Base-by-base conservation (phyloP, 2,113 vertebrate genomes). In the Thryonomys swinderianus region DNA sequence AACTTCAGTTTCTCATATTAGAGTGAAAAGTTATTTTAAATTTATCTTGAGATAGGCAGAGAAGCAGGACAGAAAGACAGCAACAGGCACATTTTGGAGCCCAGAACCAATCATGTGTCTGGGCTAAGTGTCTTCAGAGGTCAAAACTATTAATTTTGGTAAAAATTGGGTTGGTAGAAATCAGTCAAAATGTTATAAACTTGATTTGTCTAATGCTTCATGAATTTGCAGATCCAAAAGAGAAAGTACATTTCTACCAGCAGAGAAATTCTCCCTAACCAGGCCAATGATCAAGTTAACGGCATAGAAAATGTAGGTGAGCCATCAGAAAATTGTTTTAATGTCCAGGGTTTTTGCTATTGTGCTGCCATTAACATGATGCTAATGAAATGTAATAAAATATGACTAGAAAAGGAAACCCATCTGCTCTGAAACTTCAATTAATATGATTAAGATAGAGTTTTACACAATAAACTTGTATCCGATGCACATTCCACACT, bases 371-470 rank as follows among this genome's bases (percentile, higher is more conserved):
- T 95, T 97, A 88, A 90, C 90, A 84, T 1, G 42, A 89, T 85
- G 85, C 85, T 93, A 91, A 98, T 95, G 96, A 96, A 96, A 84
- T 74, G 84, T 69, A 88, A 93, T 93, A 97, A 97, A 97, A 93
- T 55, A 81, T 83, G 80, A 89, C 83, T 92, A 7, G 53, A 25
- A 85, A 96, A 95, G 74, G 67, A 92, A 96, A 55, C 34, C 93
- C 95, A 92, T 96, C 90, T 88, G 96, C 94, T 93, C 57, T 40
- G 85, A 96, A 96, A 82, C 40, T 30, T 90, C 93, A 95, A 67
- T 88, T 95, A 96, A 94, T 64, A 88, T 88, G 96, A 96, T 88
- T 90, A 95, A 91, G 95, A 86, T 57, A 55, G n/a, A 95, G 85
- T 7, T 95, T 81, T 57, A 86, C 17, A 94, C 57, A 85, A 64